A percentile compares a stretch with the other conserved stretches of the same genome.
Conservation (phyloP, 2,113 vertebrate species). For the Sinocyclocheilus rhinocerous region DNA sequence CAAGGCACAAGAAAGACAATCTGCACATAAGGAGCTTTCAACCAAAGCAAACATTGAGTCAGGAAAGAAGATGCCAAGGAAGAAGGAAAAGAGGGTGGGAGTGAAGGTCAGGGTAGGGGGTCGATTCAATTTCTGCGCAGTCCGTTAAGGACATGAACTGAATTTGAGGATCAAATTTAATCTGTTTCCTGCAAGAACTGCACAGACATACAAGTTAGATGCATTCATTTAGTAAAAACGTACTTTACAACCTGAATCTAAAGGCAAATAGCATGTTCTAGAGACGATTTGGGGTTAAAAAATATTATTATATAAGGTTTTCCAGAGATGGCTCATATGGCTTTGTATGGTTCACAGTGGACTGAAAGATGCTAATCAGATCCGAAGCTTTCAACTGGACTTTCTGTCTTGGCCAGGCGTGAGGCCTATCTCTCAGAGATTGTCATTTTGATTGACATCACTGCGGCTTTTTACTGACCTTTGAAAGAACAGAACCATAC, state of each 20-base stretch:
- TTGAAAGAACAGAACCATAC: conserved; percentile 33
- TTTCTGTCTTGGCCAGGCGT: conserved; percentile 3
- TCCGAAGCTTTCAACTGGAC: conserved; percentile 3
- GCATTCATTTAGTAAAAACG: not conserved
- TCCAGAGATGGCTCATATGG: not conserved
- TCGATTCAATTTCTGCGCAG: conserved; percentile 35
- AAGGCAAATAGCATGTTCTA: not conserved
- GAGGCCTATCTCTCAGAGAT: conserved; percentile 12
- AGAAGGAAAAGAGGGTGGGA: not conserved
- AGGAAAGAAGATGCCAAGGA: conserved; percentile 30
- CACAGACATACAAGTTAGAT: conserved; percentile 4
- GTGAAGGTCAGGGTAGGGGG: conserved; percentile 21
- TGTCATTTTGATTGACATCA: conserved; percentile 47
- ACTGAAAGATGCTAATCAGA: conserved; percentile 38
- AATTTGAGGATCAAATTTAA: conserved; percentile 35
- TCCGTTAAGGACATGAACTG: conserved; percentile 7
- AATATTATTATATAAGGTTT: not conserved
- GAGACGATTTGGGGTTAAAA: not conserved
- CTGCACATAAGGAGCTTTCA: conserved; percentile 40
- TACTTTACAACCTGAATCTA: not conserved
- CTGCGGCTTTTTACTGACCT: conserved; percentile 44
- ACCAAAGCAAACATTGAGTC: conserved; percentile 38
- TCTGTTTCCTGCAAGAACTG: conserved; percentile 18
- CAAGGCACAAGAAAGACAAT: conserved; percentile 23
- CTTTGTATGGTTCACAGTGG: conserved; percentile 11